Percentiles rank a stretch among this genome's conserved stretches.
Evolutionary conservation across 2,113 vertebrate genomes (phyloP).

Genomic region (Suncus etruscus): DNA sequence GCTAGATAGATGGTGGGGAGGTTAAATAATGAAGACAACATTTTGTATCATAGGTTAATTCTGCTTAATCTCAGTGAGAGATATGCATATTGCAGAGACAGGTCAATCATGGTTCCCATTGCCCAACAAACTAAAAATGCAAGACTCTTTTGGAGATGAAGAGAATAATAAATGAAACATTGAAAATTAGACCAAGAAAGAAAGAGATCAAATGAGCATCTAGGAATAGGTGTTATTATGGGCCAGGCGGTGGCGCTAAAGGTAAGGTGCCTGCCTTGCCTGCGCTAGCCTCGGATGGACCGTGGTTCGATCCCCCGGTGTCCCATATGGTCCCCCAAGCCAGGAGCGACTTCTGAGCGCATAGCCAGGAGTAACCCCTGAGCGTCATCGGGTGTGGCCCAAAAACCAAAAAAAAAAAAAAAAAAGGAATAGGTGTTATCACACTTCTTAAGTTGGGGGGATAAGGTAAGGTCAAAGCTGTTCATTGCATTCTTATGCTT

Average conservation of each 20-base stretch:
- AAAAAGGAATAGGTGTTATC: fast-evolving
- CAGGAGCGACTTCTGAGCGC: too few species aligned
- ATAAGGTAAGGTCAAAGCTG: not conserved
- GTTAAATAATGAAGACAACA: not conserved
- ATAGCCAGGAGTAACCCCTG: too few species aligned
- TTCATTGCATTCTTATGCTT: not conserved
- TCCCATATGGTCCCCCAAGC: too few species aligned
- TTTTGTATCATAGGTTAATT: too few species aligned
- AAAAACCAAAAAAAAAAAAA: too few species aligned
- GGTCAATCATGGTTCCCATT: not conserved
- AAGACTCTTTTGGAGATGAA: not conserved
- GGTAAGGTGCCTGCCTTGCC: too few species aligned
- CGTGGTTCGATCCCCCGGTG: too few species aligned
- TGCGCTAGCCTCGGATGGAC: too few species aligned
- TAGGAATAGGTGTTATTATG: not conserved
- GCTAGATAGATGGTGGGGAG: too few species aligned
- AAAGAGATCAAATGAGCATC: not conserved
- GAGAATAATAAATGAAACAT: not conserved
- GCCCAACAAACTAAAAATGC: not conserved
- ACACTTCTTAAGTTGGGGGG: not conserved
- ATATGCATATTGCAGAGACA: not conserved
- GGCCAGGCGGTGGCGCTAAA: too few species aligned
- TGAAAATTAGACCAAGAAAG: not conserved
- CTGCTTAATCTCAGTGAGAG: not conserved
- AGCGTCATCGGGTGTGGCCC: too few species aligned